phyloP scores from a whole-genome alignment of 1,140 invertebrate species.

The Potamilus streckersoni region DNA sequence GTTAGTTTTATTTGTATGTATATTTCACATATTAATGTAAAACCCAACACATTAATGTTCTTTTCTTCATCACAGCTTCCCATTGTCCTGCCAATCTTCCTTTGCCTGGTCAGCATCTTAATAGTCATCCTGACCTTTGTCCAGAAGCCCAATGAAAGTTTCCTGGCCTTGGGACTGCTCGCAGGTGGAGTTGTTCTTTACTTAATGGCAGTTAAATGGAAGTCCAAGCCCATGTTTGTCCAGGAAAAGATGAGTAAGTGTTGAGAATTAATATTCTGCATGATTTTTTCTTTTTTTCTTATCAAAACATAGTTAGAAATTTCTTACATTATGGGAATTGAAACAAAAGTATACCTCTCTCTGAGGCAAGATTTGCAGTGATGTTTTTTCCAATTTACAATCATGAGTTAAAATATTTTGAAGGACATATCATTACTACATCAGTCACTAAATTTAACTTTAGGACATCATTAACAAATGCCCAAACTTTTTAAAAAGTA shows the following conservation, averaged over 20 bases:
- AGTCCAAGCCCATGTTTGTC: conserved; percentile 77
- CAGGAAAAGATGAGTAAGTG: conserved; percentile 78
- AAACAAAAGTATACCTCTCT: neutral
- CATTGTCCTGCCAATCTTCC: conserved; percentile 52
- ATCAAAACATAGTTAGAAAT: neutral
- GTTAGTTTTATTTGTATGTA: no score
- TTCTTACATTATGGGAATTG: neutral
- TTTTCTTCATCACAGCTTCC: conserved; percentile 40
- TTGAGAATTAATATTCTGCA: conserved; percentile 73
- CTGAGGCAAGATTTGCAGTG: neutral
- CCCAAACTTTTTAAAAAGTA: no score
- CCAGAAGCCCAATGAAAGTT: conserved; percentile 82
- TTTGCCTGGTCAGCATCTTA: conserved; percentile 53
- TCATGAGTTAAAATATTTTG: neutral
- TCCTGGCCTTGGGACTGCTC: conserved; percentile 79
- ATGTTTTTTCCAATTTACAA: neutral
- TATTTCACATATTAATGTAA: no score
- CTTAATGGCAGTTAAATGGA: conserved; percentile 65
- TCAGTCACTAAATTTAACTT: no score
- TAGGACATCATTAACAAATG: no score
- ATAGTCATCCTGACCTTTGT: conserved; percentile 65
- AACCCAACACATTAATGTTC: no score
- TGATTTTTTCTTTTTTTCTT: no score
- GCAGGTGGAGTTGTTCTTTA: conserved; percentile 72
- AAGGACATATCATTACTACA: neutral